phyloP scores from a whole-genome alignment of 1,140 invertebrate species.

The Leptinotarsa texana region DNA sequence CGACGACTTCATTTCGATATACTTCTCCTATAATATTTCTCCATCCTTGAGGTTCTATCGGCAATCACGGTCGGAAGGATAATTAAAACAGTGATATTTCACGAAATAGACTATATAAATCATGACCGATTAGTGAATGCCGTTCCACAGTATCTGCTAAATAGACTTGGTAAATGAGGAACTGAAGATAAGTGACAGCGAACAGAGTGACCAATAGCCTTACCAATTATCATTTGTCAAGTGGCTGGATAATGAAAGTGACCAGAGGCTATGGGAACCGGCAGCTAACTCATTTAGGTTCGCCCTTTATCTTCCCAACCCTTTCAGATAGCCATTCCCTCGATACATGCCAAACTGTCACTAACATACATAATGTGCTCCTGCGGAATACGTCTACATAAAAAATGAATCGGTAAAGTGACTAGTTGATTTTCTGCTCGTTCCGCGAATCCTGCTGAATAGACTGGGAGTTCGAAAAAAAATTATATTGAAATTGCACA shows the following conservation, averaged over 20 bases:
- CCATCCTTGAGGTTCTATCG: no score
- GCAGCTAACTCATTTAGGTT: constrained; percentile 50
- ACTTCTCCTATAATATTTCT: no score
- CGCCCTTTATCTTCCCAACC: constrained; percentile 53
- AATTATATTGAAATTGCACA: no score
- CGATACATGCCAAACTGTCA: constrained; percentile 51
- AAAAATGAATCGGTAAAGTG: constrained; percentile 11
- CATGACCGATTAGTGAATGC: constrained; percentile 44
- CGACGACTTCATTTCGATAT: no score
- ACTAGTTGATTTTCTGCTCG: neutral
- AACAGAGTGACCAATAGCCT: constrained; percentile 54
- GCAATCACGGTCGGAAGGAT: constrained; percentile 4
- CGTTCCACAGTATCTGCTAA: constrained; percentile 42
- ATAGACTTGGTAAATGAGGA: constrained; percentile 48
- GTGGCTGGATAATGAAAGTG: constrained; percentile 55
- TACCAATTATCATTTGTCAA: constrained; percentile 57
- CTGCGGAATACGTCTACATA: constrained; percentile 11
- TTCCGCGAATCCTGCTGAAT: no score
- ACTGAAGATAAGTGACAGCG: constrained; percentile 50
- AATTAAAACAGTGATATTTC: constrained; percentile 41
- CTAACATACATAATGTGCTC: constrained; percentile 46
- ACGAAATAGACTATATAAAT: constrained; percentile 41
- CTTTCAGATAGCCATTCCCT: constrained; percentile 45
- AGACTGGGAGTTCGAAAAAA: no score
- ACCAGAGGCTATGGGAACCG: constrained; percentile 50